Evolutionary conservation across 2,797 vertebrate genomes (phyloP).

Genomic region (Arrhamphus sclerolepis): DNA sequence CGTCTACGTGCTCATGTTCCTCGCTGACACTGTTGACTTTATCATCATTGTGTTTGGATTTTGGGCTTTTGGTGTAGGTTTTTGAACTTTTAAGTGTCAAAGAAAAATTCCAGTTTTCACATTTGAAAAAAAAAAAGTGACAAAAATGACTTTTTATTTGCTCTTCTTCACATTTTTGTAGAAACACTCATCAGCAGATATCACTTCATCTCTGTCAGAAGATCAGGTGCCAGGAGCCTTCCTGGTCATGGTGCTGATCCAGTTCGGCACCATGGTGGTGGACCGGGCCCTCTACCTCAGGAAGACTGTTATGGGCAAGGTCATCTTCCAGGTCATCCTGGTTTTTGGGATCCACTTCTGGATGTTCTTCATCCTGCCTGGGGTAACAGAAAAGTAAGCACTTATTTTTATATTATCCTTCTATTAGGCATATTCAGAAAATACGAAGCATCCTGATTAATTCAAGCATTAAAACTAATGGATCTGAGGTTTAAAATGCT

Average conservation of each 20-base stretch:
- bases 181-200: slow-evolving; percentile 97
- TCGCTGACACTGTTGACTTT: slow-evolving; percentile 96
- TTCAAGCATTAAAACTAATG: too few relatives aligned
- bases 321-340: slow-evolving; percentile 96
- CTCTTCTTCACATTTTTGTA: slow-evolving; percentile 54
- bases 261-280: slow-evolving; percentile 98
- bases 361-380: slow-evolving; percentile 99
- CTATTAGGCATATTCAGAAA: background rate
- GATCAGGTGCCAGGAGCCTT: slow-evolving; percentile 96
- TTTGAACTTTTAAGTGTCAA: background rate
- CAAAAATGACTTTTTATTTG: background rate
- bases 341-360: slow-evolving; percentile 99
- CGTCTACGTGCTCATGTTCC: slow-evolving; percentile 98
- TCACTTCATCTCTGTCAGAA: slow-evolving; percentile 95
- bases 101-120: background rate
- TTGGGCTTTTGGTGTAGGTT: slow-evolving; percentile 96
- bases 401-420: background rate
- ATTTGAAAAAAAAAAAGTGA: background rate
- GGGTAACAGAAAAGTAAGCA: slow-evolving; percentile 91
- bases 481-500: too few relatives aligned
- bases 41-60: slow-evolving; percentile 99
- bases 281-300: slow-evolving; percentile 96
- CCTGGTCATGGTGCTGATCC: slow-evolving; percentile 98
- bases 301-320: slow-evolving; percentile 96
- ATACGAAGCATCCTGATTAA: background rate